Evolutionary conservation across 2,113 vertebrate species (phyloP).

Genomic region (Oreocharis arfaki): DNA sequence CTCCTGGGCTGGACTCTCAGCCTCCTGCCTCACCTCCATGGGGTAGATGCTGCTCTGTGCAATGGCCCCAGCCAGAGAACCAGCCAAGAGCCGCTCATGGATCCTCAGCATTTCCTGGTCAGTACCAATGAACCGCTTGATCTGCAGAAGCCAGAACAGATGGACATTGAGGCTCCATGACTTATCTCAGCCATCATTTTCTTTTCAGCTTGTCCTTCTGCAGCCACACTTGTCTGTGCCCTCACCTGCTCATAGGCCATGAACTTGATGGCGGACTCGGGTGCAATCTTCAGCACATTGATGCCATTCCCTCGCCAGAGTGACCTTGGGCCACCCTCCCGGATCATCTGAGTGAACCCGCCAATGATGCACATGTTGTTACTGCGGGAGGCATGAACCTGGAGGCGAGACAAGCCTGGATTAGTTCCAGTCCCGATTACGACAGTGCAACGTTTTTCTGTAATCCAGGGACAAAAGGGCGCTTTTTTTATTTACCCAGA

Average conservation of each 20-base stretch:
- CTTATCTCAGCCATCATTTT: not conserved
- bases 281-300: conserved; percentile 94
- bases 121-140: conserved; percentile 89
- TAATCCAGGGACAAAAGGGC: conserved; percentile 65
- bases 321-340: conserved; percentile 85
- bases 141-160: conserved; percentile 65
- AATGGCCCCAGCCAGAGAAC: conserved; percentile 89
- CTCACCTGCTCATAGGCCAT: conserved; percentile 96
- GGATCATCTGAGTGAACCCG: conserved; percentile 90
- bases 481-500: conserved; percentile 21
- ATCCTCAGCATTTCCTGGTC: conserved; percentile 91
- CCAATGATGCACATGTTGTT: conserved; percentile 90
- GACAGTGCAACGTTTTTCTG: not conserved
- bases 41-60: conserved; percentile 98
- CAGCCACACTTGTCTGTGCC: not conserved
- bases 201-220: not conserved
- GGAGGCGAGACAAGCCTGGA: not conserved
- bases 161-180: not conserved
- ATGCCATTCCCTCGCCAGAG: conserved; percentile 96
- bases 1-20: not conserved
- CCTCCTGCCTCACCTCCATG: conserved; percentile 85
- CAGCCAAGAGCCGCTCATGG: conserved; percentile 84
- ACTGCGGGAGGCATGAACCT: conserved; percentile 91
- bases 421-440: not conserved
- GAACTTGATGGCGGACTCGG: conserved; percentile 95